Evolutionary conservation across 2,888 invertebrate genomes (phyloP), one percentile per base, ranked within the genome.

Genomic region (Cheilosia scutellata): DNA sequence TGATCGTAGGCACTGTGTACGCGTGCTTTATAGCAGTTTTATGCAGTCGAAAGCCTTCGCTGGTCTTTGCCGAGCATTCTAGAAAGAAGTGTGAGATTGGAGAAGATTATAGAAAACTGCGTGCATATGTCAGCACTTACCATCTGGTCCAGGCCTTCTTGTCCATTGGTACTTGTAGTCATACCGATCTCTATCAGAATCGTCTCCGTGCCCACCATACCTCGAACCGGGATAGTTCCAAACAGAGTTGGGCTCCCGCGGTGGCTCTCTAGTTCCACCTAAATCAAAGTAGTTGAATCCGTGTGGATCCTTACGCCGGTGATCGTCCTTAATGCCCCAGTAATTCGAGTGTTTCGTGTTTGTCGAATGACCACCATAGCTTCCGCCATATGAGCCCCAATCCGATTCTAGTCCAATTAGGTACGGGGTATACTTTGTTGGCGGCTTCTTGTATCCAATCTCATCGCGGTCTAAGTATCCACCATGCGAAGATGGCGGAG

Each of bases 1-100:
- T 95, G 11, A 97, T 94, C 16, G 95, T 95, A 1, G 94, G 94
- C 1, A 95, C 95, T 2, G 94, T 92, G 53, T 94, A 93, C 0
- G 95, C 94, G 72, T 95, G 94, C 68, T 95, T 94, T 1, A 96
- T 94, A 4, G 95, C 94, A 0, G 94, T 94, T 82, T 95, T 94
- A 42, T 95, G 94, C 27, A 97, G 90, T 2, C 96, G 94, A 93
- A 96, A 96, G 0, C 97, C 97, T 5, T 96, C 95, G 2, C 95
- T 94, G 1, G 95, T 94, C 88, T 96, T 94, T 0, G 96, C 94
- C 0, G 96, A 96, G 89, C 97, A 97, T 89, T 96, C 96, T 95
- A 90, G 6, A 37, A 16, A 20, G 37, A 42, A 6, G 25, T 5
- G 20, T 51, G 20, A 7, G n/a, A n/a, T n/a, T n/a, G n/a, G n/a